phyloP scores from a whole-genome alignment of 2,888 invertebrate genomes.

The Dorcus parallelipipedus region DNA sequence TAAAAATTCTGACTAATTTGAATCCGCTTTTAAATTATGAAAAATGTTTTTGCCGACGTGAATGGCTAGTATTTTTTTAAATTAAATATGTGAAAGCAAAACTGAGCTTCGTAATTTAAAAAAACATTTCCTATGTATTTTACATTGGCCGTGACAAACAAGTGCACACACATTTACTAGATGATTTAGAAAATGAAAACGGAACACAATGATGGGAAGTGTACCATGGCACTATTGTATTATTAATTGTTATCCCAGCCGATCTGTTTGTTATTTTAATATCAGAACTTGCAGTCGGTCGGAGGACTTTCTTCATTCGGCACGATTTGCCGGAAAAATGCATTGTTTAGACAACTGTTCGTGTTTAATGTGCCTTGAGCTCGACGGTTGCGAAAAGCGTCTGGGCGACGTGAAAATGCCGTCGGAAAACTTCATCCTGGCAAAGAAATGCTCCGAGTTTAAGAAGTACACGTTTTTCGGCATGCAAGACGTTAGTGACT shows the following conservation, averaged over 20 bases:
- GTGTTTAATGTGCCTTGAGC: constrained; percentile 72
- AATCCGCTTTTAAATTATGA: too few species aligned
- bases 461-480: constrained; percentile 54
- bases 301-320: not conserved
- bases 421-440: constrained; percentile 53
- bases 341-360: constrained; percentile 70
- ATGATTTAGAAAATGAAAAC: constrained; percentile 35
- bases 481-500: constrained; percentile 53
- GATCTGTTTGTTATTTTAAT: not conserved
- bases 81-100: too few species aligned
- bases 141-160: constrained; percentile 6
- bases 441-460: constrained; percentile 48
- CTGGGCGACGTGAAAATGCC: constrained; percentile 42
- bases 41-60: too few species aligned
- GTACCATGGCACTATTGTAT: constrained; percentile 35
- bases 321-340: constrained; percentile 46
- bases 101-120: too few species aligned
- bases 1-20: too few species aligned
- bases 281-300: constrained; percentile 2
- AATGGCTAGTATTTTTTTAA: too few species aligned
- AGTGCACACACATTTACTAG: constrained; percentile 7
- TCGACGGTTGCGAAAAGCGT: constrained; percentile 60
- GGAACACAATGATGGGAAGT: constrained; percentile 47
- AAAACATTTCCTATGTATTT: not conserved
- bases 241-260: not conserved